Evolutionary conservation across 2,113 vertebrate species (phyloP).

Genomic region (Pygoscelis antarcticus): DNA sequence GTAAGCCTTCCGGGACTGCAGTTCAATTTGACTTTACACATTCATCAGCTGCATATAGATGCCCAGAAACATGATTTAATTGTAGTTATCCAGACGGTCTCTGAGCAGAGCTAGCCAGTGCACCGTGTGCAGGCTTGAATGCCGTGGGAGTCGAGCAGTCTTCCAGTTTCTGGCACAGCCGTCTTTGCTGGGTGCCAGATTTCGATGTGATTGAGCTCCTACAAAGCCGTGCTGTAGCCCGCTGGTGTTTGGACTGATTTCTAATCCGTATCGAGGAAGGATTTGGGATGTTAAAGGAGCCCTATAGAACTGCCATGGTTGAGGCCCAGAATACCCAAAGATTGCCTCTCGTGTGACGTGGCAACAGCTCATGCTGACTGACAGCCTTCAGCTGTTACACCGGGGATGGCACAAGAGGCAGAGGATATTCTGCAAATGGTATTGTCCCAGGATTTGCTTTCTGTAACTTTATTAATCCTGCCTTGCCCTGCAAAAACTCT

Average conservation of each 20-base stretch:
- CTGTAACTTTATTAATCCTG: conserved; percentile 16
- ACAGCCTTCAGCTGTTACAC: not conserved
- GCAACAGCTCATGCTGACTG: not conserved
- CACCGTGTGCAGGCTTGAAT: not conserved
- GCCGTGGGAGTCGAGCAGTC: not conserved
- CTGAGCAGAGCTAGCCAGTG: not conserved
- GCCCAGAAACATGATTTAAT: not conserved
- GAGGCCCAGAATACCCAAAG: not conserved
- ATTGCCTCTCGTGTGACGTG: not conserved
- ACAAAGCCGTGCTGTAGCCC: not conserved
- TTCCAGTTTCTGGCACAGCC: conserved; percentile 22
- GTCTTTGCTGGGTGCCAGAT: not conserved
- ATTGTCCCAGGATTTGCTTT: not conserved
- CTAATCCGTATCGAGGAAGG: not conserved
- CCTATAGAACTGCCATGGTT: not conserved
- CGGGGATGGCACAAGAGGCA: not conserved
- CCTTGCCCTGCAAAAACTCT: not conserved
- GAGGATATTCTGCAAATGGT: not conserved
- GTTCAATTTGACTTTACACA: not conserved
- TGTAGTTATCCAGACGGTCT: not conserved
- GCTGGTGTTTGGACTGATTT: not conserved
- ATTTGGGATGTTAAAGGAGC: not conserved
- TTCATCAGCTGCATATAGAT: not conserved
- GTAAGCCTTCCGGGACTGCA: not conserved
- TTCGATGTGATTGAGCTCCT: not conserved